Percentiles rank a stretch among this genome's conserved stretches.
phyloP scores from a whole-genome alignment of 2,113 vertebrate species.

The Chloropsis cyanopogon region DNA sequence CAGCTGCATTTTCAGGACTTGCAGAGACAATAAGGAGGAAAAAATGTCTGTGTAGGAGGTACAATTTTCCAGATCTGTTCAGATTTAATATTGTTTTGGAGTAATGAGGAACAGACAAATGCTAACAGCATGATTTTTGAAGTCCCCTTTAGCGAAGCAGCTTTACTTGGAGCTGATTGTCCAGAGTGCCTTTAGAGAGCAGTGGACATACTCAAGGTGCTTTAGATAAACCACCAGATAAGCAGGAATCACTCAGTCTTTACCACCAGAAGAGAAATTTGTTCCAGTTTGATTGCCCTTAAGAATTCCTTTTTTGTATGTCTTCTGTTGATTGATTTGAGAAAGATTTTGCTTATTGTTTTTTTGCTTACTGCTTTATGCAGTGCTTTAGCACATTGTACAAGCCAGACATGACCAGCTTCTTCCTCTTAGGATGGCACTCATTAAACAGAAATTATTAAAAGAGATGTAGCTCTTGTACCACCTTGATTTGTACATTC shows the following conservation, averaged over 20 bases:
- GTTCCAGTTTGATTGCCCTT: neutral
- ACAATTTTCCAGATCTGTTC: slow-evolving; percentile 4
- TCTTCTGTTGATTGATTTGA: neutral
- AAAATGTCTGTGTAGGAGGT: slow-evolving; percentile 25
- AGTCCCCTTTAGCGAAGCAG: neutral
- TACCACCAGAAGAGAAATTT: neutral
- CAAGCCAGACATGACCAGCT: neutral
- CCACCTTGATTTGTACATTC: neutral
- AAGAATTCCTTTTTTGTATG: neutral
- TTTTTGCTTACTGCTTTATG: neutral
- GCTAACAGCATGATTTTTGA: neutral
- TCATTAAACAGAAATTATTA: neutral
- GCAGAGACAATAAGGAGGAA: neutral
- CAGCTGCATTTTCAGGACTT: slow-evolving; percentile 4
- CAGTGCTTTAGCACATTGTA: neutral
- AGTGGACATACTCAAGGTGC: neutral
- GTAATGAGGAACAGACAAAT: slow-evolving; percentile 2
- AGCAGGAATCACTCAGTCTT: neutral
- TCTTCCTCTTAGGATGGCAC: neutral
- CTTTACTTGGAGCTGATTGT: neutral
- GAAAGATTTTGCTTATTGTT: neutral
- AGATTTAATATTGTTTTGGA: neutral
- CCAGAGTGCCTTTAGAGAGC: neutral
- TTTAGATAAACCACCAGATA: neutral
- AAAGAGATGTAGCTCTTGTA: neutral